phyloP scores from a whole-genome alignment of 1,140 invertebrate genomes.

The Monochamus saltuarius region DNA sequence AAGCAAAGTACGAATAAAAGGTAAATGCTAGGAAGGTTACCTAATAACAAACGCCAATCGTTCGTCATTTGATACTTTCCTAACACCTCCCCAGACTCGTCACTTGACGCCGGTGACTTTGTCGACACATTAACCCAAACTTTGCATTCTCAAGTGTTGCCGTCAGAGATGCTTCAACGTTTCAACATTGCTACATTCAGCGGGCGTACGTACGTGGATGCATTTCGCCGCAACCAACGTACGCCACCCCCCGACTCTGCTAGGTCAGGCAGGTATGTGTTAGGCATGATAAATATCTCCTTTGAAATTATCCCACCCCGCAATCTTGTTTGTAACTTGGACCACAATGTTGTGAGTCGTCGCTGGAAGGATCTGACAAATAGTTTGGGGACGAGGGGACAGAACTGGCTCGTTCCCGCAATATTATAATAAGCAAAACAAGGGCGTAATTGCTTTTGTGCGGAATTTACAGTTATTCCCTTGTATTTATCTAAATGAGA shows the following conservation, averaged over 20 bases:
- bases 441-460: slow-evolving; percentile 10
- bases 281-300: slow-evolving; percentile 1
- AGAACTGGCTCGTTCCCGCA: not conserved
- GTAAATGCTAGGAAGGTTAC: too few species aligned
- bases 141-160: too few species aligned
- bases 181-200: too few species aligned
- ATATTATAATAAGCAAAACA: slow-evolving; percentile 5
- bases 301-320: not conserved
- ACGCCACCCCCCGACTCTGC: not conserved
- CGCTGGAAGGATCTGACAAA: slow-evolving; percentile 7
- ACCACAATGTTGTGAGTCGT: not conserved
- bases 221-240: too few species aligned
- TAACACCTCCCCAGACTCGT: too few species aligned
- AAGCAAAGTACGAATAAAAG: too few species aligned
- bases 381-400: not conserved
- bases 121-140: too few species aligned
- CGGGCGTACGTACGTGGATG: too few species aligned
- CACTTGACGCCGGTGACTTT: too few species aligned
- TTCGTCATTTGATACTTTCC: too few species aligned
- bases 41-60: too few species aligned
- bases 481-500: not conserved
- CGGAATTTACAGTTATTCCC: slow-evolving; percentile 7
- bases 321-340: not conserved
- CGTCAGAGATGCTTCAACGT: too few species aligned
- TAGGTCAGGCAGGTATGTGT: slow-evolving; percentile 1